Percentiles rank a stretch among this genome's conserved stretches.
phyloP scores from a whole-genome alignment of 2,888 invertebrate species.

The Itoplectis maculator region DNA sequence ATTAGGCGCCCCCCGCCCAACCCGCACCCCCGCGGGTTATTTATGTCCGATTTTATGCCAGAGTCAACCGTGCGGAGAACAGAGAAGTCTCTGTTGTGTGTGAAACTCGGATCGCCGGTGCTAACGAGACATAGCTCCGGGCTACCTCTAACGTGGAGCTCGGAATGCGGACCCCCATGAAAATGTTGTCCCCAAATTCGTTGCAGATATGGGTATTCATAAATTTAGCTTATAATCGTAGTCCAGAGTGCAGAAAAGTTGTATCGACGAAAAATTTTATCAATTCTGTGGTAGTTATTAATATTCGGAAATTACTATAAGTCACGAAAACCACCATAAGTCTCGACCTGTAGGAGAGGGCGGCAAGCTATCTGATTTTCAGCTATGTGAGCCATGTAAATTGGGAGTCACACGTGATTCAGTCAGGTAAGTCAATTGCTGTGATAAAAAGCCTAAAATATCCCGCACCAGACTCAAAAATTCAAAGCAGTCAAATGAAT shows the following conservation, averaged over 20 bases:
- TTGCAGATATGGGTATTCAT: neutral
- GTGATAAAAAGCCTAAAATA: neutral
- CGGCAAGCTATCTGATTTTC: neutral
- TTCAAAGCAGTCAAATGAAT: neutral
- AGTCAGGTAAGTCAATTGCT: neutral
- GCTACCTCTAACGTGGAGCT: neutral
- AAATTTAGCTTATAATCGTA: neutral
- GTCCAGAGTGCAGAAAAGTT: neutral
- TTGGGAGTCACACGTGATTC: neutral
- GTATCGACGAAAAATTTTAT: neutral
- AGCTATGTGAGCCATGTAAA: conserved; percentile 6
- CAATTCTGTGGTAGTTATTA: neutral
- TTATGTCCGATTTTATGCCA: conserved; percentile 74
- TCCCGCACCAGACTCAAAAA: neutral
- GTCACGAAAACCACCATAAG: too few relatives aligned
- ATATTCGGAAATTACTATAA: neutral
- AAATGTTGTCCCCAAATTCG: neutral
- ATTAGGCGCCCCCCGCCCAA: conserved; percentile 68
- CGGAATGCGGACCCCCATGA: conserved; percentile 6
- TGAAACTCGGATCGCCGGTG: conserved; percentile 48
- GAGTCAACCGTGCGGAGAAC: conserved; percentile 69
- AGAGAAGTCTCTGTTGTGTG: conserved; percentile 71
- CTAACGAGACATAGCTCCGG: conserved; percentile 20
- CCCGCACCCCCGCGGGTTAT: conserved; percentile 71
- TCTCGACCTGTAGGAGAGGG: neutral